Base-by-base conservation (phyloP, 2,888 invertebrate genomes). In the Yponomeuta evonymella region DNA sequence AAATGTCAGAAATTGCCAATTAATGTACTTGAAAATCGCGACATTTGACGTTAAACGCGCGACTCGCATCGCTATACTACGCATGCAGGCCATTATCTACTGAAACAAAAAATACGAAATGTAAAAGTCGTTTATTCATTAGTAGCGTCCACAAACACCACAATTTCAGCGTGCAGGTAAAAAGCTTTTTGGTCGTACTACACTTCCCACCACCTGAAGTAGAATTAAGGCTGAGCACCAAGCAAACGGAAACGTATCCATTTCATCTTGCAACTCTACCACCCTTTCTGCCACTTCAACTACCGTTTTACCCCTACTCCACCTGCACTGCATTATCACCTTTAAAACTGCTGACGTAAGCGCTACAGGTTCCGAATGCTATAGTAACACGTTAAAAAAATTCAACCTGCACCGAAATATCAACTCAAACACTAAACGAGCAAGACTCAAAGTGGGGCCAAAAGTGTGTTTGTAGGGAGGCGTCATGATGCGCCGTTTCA, bases 231-330 rank as follows among this genome's bases (percentile, higher is more conserved):
- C 51, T 58, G 15, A 2, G 15, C 51, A 58, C 2, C 51, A 15
- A 15, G 3, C 51, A 15, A 15, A 15, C 15, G 51, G 29, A 29
- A 30, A 33, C 29, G 65, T 11, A 29, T 29, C 65, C 30, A 65
- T 65, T 65, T 30, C 65, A 29, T 29, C 33, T 29, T 12, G 33
- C 65, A 65, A 2, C 65, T 11, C 48, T 67, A 43, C 36, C 43
- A 67, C 36, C 67, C 67, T 67, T 67, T 67, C 43, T 48, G 43
- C 67, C 67, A 9, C 67, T 67, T 48, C n/a, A 48, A 58, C 15
- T 15, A 58, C 12, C 51, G 15, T 58, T 58, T 58, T 58, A 58
- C 51, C 51, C 15, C 15, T 58, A 15, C 15, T 58, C 5, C 51
- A 15, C 15, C 51, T 58, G 15, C 51, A 15, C 51, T 12, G 51